Percentiles rank a stretch among this genome's conserved stretches.
These are phyloP conservation scores for Ambastaia sidthimunki DNA, from an alignment of 2,797 vertebrate genomes.

Conservation along the genomic window DNA sequence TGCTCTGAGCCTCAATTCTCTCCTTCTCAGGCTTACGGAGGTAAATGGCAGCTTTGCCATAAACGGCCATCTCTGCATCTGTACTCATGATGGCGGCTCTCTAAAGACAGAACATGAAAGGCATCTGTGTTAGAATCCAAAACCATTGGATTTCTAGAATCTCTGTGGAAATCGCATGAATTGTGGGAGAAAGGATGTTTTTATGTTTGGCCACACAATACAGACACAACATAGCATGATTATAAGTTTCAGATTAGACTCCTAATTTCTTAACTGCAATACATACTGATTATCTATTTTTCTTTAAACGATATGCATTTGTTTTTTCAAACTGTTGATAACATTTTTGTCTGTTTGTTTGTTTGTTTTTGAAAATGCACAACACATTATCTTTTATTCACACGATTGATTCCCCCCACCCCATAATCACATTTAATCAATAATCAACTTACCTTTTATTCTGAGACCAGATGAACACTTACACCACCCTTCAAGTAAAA, in stretches of 20 bases:
- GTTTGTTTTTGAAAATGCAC: too few relatives aligned
- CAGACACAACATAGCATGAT: not conserved
- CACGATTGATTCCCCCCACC: not conserved
- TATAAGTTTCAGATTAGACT: not conserved
- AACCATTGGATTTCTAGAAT: not conserved
- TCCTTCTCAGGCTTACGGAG: slow-evolving; percentile 80
- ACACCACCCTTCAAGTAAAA: not conserved
- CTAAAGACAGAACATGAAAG: not conserved
- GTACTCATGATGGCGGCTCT: slow-evolving; percentile 76
- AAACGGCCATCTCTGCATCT: slow-evolving; percentile 75
- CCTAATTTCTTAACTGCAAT: too few relatives aligned
- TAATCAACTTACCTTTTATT: not conserved
- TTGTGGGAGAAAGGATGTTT: not conserved
- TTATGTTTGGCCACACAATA: not conserved
- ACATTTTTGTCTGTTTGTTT: too few relatives aligned
- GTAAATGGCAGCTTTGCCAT: slow-evolving; percentile 72
- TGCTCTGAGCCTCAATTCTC: slow-evolving; percentile 78
- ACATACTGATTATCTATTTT: too few relatives aligned
- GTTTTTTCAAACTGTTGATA: too few relatives aligned
- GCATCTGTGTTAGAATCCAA: not conserved
- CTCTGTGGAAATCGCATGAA: too few relatives aligned
- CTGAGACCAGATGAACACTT: slow-evolving; percentile 7
- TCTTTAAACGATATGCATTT: not conserved
- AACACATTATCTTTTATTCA: too few relatives aligned
- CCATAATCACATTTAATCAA: not conserved